Percentiles rank a stretch among this genome's conserved stretches.
These are phyloP conservation scores for Tapera naevia DNA, from an alignment of 2,797 vertebrate species.

Conservation along the genomic window DNA sequence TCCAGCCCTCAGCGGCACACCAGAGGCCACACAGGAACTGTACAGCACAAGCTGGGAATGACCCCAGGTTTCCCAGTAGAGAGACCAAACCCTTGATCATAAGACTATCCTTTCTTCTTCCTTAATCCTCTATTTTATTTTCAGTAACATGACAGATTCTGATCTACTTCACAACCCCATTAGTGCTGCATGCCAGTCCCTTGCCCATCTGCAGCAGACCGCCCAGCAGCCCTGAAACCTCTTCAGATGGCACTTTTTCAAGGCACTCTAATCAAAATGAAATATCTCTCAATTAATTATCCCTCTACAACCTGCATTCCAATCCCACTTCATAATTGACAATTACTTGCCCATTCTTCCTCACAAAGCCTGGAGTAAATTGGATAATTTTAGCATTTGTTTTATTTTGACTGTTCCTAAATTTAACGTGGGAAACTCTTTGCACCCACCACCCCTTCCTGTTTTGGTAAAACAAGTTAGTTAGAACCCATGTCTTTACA, in stretches of 20 bases:
- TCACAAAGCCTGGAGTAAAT: constrained; percentile 64
- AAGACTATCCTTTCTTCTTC: neutral
- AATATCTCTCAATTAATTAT: constrained; percentile 69
- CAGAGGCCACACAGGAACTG: neutral
- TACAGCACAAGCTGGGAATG: neutral
- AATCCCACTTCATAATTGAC: constrained; percentile 59
- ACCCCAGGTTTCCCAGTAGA: neutral
- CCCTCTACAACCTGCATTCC: constrained; percentile 68
- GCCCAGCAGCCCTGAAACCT: constrained; percentile 21
- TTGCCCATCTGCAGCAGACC: neutral
- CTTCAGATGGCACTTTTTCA: constrained; percentile 69
- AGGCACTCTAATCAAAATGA: constrained; percentile 48
- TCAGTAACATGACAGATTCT: neutral
- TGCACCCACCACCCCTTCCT: constrained; percentile 33
- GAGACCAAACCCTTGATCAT: neutral
- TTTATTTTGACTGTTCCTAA: constrained; percentile 56
- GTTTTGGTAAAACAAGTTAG: constrained; percentile 55
- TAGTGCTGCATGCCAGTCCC: constrained; percentile 17
- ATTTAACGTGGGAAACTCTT: constrained; percentile 64
- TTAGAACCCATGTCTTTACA: constrained; percentile 38
- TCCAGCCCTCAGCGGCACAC: neutral
- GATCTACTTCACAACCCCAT: constrained; percentile 13
- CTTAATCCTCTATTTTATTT: constrained; percentile 14
- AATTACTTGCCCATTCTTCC: constrained; percentile 64
- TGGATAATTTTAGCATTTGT: constrained; percentile 47